Evolutionary conservation across 1,140 invertebrate species (phyloP).

Genomic region (Rhysida immarginata): DNA sequence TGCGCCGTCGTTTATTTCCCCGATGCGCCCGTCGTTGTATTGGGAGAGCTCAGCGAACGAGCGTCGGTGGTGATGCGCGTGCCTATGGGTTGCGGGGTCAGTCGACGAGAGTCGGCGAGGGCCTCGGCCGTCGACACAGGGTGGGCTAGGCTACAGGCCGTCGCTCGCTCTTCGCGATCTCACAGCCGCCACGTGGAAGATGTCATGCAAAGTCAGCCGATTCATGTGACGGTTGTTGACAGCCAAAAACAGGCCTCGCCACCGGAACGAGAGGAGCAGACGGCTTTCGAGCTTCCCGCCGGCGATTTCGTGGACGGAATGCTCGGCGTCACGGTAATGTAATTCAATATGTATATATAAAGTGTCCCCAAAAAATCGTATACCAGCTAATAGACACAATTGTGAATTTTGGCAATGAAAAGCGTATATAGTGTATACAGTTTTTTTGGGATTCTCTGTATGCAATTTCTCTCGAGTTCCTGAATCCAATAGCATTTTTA

Average conservation of each 20-base stretch:
- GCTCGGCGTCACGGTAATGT: constrained; percentile 18
- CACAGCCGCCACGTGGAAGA: not conserved
- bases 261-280: constrained; percentile 14
- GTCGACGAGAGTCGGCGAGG: too few relatives aligned
- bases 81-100: not conserved
- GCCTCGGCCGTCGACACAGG: not conserved
- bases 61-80: not conserved
- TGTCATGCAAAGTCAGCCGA: not conserved
- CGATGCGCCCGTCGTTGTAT: too few relatives aligned
- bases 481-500: too few relatives aligned
- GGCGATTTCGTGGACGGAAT: constrained; percentile 19
- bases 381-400: too few relatives aligned
- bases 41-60: too few relatives aligned
- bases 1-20: too few relatives aligned
- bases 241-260: constrained; percentile 6
- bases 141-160: not conserved
- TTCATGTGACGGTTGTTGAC: not conserved
- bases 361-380: too few relatives aligned
- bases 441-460: too few relatives aligned
- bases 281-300: constrained; percentile 14
- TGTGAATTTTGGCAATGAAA: too few relatives aligned
- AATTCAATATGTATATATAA: too few relatives aligned
- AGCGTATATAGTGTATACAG: too few relatives aligned
- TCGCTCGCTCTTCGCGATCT: not conserved
- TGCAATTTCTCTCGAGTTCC: too few relatives aligned